These are phyloP conservation scores for Solenopsis invicta DNA, from an alignment of 1,140 invertebrate species.

Conservation along the genomic window DNA sequence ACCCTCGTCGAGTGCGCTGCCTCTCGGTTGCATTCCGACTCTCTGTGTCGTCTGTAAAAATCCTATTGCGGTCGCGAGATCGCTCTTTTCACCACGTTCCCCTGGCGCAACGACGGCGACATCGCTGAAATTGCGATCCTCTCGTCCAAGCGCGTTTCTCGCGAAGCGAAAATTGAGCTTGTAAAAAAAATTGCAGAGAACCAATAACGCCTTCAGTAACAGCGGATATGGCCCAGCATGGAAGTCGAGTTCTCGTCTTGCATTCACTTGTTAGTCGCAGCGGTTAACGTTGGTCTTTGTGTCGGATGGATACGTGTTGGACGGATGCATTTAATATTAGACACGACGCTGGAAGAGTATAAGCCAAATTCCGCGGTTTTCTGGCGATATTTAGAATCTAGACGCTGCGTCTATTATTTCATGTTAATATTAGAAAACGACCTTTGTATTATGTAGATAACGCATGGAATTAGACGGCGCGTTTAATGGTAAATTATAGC, in stretches of 20 bases:
- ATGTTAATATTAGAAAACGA: slow-evolving; percentile 32
- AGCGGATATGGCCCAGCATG: not conserved
- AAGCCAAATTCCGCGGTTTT: not conserved
- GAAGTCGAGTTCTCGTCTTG: not conserved
- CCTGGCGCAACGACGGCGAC: slow-evolving; percentile 6
- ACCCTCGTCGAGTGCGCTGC: not conserved
- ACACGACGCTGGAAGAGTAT: no score
- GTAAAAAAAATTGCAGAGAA: not conserved
- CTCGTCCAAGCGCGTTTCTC: not conserved
- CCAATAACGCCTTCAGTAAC: not conserved
- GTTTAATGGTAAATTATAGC: not conserved
- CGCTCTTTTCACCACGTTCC: not conserved
- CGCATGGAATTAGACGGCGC: not conserved
- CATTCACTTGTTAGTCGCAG: not conserved
- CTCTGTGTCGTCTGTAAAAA: not conserved
- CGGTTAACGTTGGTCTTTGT: not conserved
- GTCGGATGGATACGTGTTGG: not conserved
- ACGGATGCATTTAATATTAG: not conserved
- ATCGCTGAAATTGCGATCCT: not conserved
- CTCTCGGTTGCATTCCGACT: slow-evolving; percentile 16
- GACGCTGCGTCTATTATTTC: not conserved
- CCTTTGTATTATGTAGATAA: slow-evolving; percentile 42
- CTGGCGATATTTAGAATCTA: not conserved
- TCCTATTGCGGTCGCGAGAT: not conserved
- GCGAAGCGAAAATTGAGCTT: not conserved